Percentiles rank a stretch among this genome's conserved stretches.
Evolutionary conservation across 2,113 vertebrate genomes (phyloP).

Genomic region (Balaenoptera acutorostrata): DNA sequence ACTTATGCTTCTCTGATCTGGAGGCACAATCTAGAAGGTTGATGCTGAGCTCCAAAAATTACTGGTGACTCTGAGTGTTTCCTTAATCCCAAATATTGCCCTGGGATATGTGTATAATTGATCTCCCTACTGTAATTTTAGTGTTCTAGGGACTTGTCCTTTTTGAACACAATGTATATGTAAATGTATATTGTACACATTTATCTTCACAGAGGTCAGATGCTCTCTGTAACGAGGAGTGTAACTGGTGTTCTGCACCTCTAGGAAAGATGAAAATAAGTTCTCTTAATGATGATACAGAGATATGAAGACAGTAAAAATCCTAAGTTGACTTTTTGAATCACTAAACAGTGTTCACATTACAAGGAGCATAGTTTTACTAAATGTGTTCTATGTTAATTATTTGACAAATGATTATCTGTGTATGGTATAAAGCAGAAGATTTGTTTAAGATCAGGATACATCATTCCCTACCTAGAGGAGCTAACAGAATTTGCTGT

Average conservation of each 20-base stretch:
- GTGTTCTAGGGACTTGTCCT: neutral
- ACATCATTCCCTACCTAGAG: neutral
- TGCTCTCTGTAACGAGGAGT: neutral
- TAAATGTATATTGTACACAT: neutral
- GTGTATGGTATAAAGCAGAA: neutral
- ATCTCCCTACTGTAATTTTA: neutral
- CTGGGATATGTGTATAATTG: neutral
- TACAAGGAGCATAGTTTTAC: neutral
- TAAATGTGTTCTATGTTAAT: neutral
- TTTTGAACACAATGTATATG: neutral
- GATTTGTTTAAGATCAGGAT: neutral
- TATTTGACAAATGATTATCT: neutral
- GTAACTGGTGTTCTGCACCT: neutral
- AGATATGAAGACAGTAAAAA: neutral
- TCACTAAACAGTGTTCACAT: neutral
- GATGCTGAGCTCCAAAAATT: neutral
- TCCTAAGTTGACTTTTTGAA: neutral
- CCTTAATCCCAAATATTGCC: neutral
- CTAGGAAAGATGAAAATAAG: neutral
- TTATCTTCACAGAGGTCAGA: neutral
- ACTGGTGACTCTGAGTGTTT: neutral
- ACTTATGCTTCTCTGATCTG: neutral
- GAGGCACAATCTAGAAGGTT: neutral
- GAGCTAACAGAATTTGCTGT: neutral
- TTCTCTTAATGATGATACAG: neutral